phyloP scores from a whole-genome alignment of 1,140 invertebrate genomes.

The Paralvinella palmiformis region DNA sequence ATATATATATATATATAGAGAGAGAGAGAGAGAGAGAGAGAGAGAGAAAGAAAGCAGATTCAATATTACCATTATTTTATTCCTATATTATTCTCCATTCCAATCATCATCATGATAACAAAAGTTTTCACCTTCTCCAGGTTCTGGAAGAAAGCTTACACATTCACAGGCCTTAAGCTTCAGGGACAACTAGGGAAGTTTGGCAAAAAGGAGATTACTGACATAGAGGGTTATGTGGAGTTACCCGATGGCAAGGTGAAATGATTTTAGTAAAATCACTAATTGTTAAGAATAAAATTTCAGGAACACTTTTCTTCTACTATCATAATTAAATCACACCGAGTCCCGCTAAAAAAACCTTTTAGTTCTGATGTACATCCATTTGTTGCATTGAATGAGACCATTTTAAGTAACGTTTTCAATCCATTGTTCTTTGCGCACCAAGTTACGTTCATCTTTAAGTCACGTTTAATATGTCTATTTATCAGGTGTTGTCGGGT shows the following conservation, averaged over 20 bases:
- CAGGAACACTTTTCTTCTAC: too few species aligned
- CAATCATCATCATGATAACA: background rate
- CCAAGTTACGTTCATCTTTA: conserved; percentile 3
- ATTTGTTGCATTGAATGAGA: too few species aligned
- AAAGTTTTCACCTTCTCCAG: conserved; percentile 23
- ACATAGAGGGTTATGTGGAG: conserved; percentile 74
- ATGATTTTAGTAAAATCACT: too few species aligned
- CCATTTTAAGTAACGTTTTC: too few species aligned
- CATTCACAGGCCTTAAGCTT: conserved; percentile 83
- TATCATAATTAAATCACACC: too few species aligned
- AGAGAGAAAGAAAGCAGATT: too few species aligned
- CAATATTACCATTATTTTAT: conserved; percentile 1
- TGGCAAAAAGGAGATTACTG: conserved; percentile 82
- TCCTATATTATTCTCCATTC: background rate
- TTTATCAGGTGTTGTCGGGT: conserved; percentile 75
- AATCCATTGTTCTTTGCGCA: background rate
- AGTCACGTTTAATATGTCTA: too few species aligned
- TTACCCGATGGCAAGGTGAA: conserved; percentile 83
- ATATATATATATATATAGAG: too few species aligned
- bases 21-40: too few species aligned
- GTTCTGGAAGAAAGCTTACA: conserved; percentile 86
- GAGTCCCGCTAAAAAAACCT: too few species aligned
- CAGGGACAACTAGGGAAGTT: conserved; percentile 79
- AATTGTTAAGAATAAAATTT: too few species aligned
- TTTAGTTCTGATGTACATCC: too few species aligned